These are phyloP conservation scores for Lycophotia porphyrea DNA, from an alignment of 2,888 invertebrate genomes.

Conservation along the genomic window DNA sequence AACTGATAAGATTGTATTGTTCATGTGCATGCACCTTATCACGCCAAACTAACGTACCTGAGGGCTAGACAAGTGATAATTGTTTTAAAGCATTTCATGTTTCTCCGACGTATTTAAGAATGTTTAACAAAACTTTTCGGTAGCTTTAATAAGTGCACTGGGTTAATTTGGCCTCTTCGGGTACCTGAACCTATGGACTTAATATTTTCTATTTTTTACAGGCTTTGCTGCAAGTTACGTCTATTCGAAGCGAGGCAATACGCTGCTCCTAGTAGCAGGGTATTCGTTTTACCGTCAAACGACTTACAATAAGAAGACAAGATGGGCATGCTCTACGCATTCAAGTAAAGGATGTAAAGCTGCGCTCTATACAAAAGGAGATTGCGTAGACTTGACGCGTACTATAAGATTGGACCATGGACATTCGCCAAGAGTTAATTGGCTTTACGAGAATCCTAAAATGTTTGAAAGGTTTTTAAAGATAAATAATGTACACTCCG, in stretches of 20 bases:
- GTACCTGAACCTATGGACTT: background rate
- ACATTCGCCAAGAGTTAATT: constrained; percentile 29
- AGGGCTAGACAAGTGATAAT: no score
- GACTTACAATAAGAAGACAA: background rate
- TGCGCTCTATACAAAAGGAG: background rate
- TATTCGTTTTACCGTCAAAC: constrained; percentile 34
- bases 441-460: constrained; percentile 16
- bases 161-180: background rate
- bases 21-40: no score
- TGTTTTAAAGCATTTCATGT: no score
- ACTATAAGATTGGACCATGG: constrained; percentile 2
- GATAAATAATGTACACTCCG: constrained; percentile 11
- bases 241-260: constrained; percentile 42
- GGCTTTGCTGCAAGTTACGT: constrained; percentile 20
- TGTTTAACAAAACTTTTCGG: no score
- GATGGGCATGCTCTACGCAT: constrained; percentile 42
- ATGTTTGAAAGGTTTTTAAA: no score
- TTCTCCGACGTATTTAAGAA: no score
- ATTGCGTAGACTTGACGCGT: constrained; percentile 7
- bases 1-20: no score
- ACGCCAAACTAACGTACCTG: no score
- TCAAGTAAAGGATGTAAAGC: constrained; percentile 31
- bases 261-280: constrained; percentile 18
- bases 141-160: no score
- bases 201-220: constrained; percentile 17